Base-by-base conservation (phyloP, 2,888 invertebrate genomes). In the Lysandra bellargus region DNA sequence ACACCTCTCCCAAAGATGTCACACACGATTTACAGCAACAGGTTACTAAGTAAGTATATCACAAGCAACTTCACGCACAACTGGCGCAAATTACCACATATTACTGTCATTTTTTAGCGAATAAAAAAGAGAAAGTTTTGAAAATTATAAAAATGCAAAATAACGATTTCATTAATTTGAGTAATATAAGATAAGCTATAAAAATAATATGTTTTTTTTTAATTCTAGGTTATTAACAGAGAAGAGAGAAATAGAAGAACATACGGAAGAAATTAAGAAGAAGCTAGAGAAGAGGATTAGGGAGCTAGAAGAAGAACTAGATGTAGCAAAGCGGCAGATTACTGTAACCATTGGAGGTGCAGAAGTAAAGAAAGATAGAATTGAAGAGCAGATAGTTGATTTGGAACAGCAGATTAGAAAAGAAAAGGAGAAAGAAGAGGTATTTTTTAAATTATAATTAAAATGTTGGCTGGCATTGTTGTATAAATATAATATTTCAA, bases 201-300 rank as follows among this genome's bases (percentile, higher is more conserved):
- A 33, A 37, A 77, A 44, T 2, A 17, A 73, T 5, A 44, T 23
- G 30, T 33, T 17, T 37, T 44, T 44, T 30, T 79, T 53, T 40
- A n/a, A 73, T 87, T 84, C n/a, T 84, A 94, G 94, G 80, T 85
- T 93, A 81, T 79, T 91, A 84, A 79, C 84, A 80, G 94, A 94
- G 80, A 93, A 90, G 85, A 87, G 84, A 78, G 80, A 87, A 69
- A 85, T 94, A 81, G 89, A 91, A 85, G 78, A 83, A 0, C 86
- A 91, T 80, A 85, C 90, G 17, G 78, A 80, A 17, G 80, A 86
- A 57, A 81, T 88, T 4, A 89, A 84, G 79, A 84, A 80, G 23
- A 84, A 81, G 1, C 83, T 94, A 14, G 87, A 91, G 80, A 80
- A 64, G 3, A 91, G 83, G 82, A 87, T 94, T 6, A 85, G 84